A percentile compares a stretch with the other conserved stretches of the same genome.
These are phyloP conservation scores for Echinarachnius parma DNA, from an alignment of 53 echinoderm and acorn worm species.

Conservation along the genomic window DNA sequence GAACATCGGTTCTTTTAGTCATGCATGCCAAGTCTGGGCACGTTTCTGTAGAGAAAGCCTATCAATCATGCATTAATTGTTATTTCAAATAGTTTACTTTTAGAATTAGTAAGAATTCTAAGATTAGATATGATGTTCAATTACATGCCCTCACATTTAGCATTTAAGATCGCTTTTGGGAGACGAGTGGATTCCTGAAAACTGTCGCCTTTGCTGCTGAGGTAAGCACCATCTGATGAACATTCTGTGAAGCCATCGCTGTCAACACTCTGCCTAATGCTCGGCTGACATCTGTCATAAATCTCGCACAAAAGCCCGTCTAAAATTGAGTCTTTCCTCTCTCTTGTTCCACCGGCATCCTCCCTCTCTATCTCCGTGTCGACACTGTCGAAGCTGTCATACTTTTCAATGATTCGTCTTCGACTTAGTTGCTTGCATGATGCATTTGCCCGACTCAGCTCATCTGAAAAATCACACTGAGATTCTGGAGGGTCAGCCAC, in stretches of 20 bases:
- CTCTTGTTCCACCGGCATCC: conserved; percentile 8
- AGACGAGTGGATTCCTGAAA: conserved; percentile 75
- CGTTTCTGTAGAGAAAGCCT: no score
- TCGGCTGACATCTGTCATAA: conserved; percentile 83
- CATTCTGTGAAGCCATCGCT: conserved; percentile 96
- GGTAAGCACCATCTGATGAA: conserved; percentile 90
- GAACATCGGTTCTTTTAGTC: no score
- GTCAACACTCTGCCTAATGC: conserved; percentile 66
- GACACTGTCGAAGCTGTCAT: conserved; percentile 50
- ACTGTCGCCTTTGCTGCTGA: conserved; percentile 93
- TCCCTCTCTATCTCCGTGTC: conserved; percentile 23
- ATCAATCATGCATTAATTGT: no score
- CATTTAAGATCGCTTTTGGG: conserved; percentile 56
- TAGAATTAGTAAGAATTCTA: no score
- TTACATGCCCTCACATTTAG: conserved; percentile 50
- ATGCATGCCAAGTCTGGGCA: no score
- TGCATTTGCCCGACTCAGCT: background rate
- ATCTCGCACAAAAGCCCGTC: conserved; percentile 89
- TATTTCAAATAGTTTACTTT: no score
- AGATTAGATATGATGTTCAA: no score
- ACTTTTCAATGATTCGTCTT: background rate
- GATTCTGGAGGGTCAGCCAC: conserved; percentile 9
- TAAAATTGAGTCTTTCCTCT: conserved; percentile 68
- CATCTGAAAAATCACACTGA: conserved; percentile 15
- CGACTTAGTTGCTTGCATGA: background rate